Evolutionary conservation across 2,888 invertebrate species (phyloP), one percentile per base, ranked within the genome.

Genomic region (Desoria tigrina): DNA sequence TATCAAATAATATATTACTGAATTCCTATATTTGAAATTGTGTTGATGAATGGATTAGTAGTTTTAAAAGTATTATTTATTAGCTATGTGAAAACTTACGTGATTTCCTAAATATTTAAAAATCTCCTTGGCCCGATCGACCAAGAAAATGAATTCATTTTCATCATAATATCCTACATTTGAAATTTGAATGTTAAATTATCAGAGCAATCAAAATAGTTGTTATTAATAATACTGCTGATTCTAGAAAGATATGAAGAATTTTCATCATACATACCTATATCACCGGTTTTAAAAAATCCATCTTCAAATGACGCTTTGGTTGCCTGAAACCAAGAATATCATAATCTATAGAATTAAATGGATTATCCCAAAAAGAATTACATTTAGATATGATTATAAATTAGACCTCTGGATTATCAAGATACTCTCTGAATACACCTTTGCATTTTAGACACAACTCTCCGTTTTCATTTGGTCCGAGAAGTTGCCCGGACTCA

Each of bases 381-480:
- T 39, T 9, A 39, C n/a, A 51, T 51, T 51, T 18, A 21, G 23
- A 51, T 51, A 7, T 51, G 51, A 24, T 23, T n/a, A n/a, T n/a
- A n/a, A n/a, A n/a, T n/a, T n/a, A n/a, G n/a, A 74, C 74, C 54
- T 71, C 61, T 18, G 65, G 64, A 49, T 74, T 74, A 21, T 68
- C 63, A 11, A 66, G 58, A 32, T 75, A 75, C 7, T 57, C 37
- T 23, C 45, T 37, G 51, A 74, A 75, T 11, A 66, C 11, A 18
- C 54, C 55, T 1, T 58, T 50, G 16, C 63, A 79, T 51, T 79
- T 78, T 2, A 82, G 77, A 68, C 79, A 81, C 2, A 83, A 71
- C 74, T 84, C 83, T 26, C 84, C 84, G 1, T 77, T 74, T 79
- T 80, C 79, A 18, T 76, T 71, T 65, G 80, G 79, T 1, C 79